Conservation (phyloP, 2,888 invertebrate species). For the Adelognathus sp. region DNA sequence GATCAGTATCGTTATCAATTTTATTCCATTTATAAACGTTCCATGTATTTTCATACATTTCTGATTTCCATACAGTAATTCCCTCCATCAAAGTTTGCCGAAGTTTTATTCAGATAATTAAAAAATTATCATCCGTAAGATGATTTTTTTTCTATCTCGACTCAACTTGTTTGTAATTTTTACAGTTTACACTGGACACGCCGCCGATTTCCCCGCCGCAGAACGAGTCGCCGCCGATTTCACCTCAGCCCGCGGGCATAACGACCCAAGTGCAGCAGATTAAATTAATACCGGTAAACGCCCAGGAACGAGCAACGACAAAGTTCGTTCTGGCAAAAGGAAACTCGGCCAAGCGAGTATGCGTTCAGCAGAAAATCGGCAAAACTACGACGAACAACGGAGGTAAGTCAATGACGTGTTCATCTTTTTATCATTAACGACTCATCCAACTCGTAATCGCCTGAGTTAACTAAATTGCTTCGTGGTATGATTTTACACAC, state of each 20-base stretch:
- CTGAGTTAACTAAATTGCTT: not conserved
- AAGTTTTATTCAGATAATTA: too few relatives aligned
- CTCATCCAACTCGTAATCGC: too few relatives aligned
- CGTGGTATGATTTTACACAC: too few relatives aligned
- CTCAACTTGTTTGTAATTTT: constrained; percentile 29
- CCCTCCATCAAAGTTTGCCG: too few relatives aligned
- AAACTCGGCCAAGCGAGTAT: constrained; percentile 71
- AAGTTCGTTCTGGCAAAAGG: constrained; percentile 64
- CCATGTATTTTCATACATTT: too few relatives aligned
- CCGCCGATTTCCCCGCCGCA: constrained; percentile 81
- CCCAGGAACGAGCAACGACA: constrained; percentile 67
- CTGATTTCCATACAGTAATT: too few relatives aligned
- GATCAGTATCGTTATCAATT: too few relatives aligned
- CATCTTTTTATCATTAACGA: not conserved
- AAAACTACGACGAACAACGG: constrained; percentile 41
- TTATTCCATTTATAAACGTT: too few relatives aligned
- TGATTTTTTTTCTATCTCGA: not conserved
- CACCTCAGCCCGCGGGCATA: constrained; percentile 68
- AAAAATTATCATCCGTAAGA: too few relatives aligned
- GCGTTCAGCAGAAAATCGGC: constrained; percentile 71
- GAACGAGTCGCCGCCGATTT: constrained; percentile 75
- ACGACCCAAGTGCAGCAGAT: constrained; percentile 60
- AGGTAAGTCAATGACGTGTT: constrained; percentile 11
- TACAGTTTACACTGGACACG: constrained; percentile 75
- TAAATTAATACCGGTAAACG: constrained; percentile 72